Evolutionary conservation across 2,888 invertebrate species (phyloP).

Genomic region (Cactoblastis cactorum): DNA sequence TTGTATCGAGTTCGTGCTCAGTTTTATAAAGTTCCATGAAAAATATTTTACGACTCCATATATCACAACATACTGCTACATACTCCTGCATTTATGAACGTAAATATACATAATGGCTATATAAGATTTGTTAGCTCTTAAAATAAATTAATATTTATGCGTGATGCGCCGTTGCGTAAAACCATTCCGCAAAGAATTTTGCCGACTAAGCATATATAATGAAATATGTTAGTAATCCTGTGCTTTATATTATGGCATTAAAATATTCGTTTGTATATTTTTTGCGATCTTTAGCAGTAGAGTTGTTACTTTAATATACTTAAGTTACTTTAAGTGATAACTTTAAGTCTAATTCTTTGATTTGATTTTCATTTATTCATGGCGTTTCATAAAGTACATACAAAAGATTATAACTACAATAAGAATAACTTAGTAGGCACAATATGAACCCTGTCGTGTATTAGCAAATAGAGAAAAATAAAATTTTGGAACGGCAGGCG

Average conservation of each 20-base stretch:
- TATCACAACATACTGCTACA: not conserved
- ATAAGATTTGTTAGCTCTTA: not conserved
- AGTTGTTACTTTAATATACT: too few species aligned
- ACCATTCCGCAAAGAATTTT: not conserved
- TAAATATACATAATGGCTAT: not conserved
- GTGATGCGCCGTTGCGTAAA: not conserved
- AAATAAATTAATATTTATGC: slow-evolving; percentile 5
- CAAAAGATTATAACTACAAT: too few species aligned
- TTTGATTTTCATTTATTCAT: too few species aligned
- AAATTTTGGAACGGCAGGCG: too few species aligned
- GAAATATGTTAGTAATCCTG: not conserved
- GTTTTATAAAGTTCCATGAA: not conserved
- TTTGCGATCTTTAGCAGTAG: too few species aligned
- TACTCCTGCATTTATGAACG: not conserved
- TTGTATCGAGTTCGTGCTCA: not conserved
- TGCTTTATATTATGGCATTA: not conserved
- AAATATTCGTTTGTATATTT: not conserved
- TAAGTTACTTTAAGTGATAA: too few species aligned
- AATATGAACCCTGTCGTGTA: too few species aligned
- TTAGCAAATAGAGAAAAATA: too few species aligned
- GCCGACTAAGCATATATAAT: slow-evolving; percentile 4
- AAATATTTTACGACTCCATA: not conserved
- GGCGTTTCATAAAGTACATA: too few species aligned
- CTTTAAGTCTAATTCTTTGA: too few species aligned
- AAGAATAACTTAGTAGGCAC: too few species aligned